Percentiles rank a stretch among this genome's conserved stretches.
Evolutionary conservation across 2,888 invertebrate species (phyloP).

Genomic region (Icerya purchasi): DNA sequence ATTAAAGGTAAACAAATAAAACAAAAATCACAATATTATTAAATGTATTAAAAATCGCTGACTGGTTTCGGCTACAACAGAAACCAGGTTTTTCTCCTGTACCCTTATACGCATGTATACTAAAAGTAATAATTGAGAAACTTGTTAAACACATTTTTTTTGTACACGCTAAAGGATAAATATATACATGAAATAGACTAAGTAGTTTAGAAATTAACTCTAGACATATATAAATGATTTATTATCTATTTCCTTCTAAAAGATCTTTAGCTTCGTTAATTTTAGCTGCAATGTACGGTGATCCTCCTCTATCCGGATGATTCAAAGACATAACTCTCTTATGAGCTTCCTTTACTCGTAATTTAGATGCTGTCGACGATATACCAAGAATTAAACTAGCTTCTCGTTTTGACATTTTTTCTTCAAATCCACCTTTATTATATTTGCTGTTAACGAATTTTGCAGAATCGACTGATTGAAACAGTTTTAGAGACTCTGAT

Average conservation of each 20-base stretch:
- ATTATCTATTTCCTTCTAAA: slow-evolving; percentile 36
- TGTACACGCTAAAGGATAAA: too few species aligned
- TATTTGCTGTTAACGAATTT: slow-evolving; percentile 36
- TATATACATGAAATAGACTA: too few species aligned
- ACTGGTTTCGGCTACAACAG: too few species aligned
- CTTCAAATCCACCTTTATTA: slow-evolving; percentile 91
- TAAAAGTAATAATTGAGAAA: too few species aligned
- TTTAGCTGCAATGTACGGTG: slow-evolving; percentile 90
- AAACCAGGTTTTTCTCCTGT: too few species aligned
- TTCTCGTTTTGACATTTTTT: slow-evolving; percentile 82
- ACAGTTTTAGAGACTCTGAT: slow-evolving; percentile 52
- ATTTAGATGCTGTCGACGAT: slow-evolving; percentile 27
- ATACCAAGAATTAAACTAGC: slow-evolving; percentile 69
- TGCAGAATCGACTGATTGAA: slow-evolving; percentile 57
- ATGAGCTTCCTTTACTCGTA: slow-evolving; percentile 50
- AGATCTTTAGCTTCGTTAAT: slow-evolving; percentile 97
- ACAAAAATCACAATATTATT: too few species aligned
- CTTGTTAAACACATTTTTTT: too few species aligned
- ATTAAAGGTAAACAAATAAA: too few species aligned
- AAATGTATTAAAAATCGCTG: too few species aligned
- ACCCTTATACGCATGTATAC: too few species aligned
- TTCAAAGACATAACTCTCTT: slow-evolving; percentile 89
- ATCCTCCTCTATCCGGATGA: slow-evolving; percentile 95
- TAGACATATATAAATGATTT: too few species aligned
- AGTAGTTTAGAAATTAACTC: too few species aligned